Evolutionary conservation across 2,888 invertebrate species (phyloP).

Genomic region (Phortica magna): DNA sequence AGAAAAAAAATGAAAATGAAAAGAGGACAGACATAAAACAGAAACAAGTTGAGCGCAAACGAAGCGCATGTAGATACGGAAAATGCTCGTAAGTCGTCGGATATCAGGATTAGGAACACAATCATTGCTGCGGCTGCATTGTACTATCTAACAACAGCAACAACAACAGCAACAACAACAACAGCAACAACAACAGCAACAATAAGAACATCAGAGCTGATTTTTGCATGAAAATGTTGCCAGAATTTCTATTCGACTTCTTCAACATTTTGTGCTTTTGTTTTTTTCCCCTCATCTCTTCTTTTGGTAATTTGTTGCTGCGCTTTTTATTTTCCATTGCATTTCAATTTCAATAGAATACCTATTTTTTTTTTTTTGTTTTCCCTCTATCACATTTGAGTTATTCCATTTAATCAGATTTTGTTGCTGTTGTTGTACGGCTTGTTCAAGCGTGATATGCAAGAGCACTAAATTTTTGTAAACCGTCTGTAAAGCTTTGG

Average conservation of each 20-base stretch:
- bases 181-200: not conserved
- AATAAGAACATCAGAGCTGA: not conserved
- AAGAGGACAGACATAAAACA: not conserved
- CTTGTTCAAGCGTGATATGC: not conserved
- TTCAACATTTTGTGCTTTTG: not conserved
- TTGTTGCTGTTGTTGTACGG: not conserved
- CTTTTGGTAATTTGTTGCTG: not conserved
- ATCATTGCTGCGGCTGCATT: not conserved
- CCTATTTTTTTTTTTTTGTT: not conserved
- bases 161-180: not conserved
- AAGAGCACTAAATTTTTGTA: too few species aligned
- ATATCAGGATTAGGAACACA: conserved; percentile 4
- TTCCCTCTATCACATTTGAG: not conserved
- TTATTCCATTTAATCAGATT: not conserved
- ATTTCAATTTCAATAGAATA: not conserved
- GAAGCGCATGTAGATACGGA: not conserved
- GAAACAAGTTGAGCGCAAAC: not conserved
- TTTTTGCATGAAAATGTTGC: conserved; percentile 16
- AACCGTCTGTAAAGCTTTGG: too few species aligned
- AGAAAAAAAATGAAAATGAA: not conserved
- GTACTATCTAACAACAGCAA: not conserved
- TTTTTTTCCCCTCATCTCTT: not conserved
- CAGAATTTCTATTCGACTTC: not conserved
- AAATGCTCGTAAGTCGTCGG: conserved; percentile 22
- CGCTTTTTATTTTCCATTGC: not conserved